phyloP scores from a whole-genome alignment of 2,888 invertebrate species.

The Thyatira batis region DNA sequence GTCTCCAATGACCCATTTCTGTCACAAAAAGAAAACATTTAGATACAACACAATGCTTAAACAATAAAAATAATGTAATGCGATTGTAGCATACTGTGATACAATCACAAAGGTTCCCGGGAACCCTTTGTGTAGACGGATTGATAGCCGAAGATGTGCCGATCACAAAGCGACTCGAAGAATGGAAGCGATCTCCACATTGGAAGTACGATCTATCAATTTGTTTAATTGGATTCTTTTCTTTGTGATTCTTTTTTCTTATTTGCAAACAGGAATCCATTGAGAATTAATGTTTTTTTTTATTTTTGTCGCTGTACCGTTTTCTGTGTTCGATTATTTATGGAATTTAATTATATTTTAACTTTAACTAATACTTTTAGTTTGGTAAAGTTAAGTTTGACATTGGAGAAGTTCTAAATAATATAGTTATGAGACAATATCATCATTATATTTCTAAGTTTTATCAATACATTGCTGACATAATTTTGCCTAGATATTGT shows the following conservation, averaged over 20 bases:
- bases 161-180: conserved; percentile 65
- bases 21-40: conserved; percentile 4
- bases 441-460: too few species aligned
- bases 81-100: conserved; percentile 33
- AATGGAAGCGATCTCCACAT: conserved; percentile 42
- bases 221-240: conserved; percentile 77
- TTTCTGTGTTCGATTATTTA: conserved; percentile 29
- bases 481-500: too few species aligned
- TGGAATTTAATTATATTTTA: conserved; percentile 23
- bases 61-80: conserved; percentile 27
- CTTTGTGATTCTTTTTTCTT: conserved; percentile 66
- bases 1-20: conserved; percentile 1
- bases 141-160: conserved; percentile 62
- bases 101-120: conserved; percentile 52
- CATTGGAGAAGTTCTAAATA: too few species aligned
- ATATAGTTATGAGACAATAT: too few species aligned
- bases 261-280: conserved; percentile 59
- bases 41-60: conserved; percentile 8
- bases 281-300: conserved; percentile 64
- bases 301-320: conserved; percentile 35
- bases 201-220: conserved; percentile 69
- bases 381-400: too few species aligned
- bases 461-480: too few species aligned
- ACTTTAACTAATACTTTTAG: too few species aligned
- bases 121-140: conserved; percentile 55